Base-by-base conservation (phyloP, 2,113 vertebrate species). In the Empidonax alnorum region DNA sequence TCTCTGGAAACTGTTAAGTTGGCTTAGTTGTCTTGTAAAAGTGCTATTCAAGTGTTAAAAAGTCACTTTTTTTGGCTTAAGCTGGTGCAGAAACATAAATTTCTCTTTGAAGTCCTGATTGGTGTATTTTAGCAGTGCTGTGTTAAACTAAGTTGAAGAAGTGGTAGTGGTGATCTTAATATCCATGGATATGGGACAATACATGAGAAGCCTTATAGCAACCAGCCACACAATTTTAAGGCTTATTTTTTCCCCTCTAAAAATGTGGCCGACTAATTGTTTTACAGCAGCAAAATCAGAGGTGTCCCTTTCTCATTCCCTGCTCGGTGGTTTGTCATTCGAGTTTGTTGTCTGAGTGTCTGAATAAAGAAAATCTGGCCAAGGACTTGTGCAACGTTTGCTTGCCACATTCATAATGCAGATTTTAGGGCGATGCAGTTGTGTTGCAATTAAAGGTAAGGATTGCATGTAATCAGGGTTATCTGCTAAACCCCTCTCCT, bases 291-390 rank as follows among this genome's bases (percentile, higher is more conserved):
- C 28, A 66, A 69, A 72, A 39, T 6, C 8, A 56, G 53, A 39
- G 33, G 11, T 33, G 13, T 56, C 11, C 31, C 44, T 25, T 63
- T 84, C 63, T 49, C 22, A 9, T 50, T 83, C 53, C n/a, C 20
- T 62, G 1, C 56, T 55, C 58, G 24, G 8, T 0, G 0, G 1
- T 63, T 6, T 17, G 3, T 52, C 4, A 5, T 30, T n/a, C 3
- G 13, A 23, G 11, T 80, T 53, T 76, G 58, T 30, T 27, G 10
- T 35, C 28, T 53, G 23, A 44, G 35, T 24, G 33, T 59, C 37
- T 9, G 13, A 42, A 65, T 0, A 9, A 81, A 44, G 20, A 41
- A 66, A 42, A 75, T 14, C 11, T 77, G 31, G 21, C 19, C 10
- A 5, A 21, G 21, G 39, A 35, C 7, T 28, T 7, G 4, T 4